Evolutionary conservation across 2,113 vertebrate species (phyloP), one percentile per base, ranked within the genome.

Genomic region (Ahaetulla prasina): DNA sequence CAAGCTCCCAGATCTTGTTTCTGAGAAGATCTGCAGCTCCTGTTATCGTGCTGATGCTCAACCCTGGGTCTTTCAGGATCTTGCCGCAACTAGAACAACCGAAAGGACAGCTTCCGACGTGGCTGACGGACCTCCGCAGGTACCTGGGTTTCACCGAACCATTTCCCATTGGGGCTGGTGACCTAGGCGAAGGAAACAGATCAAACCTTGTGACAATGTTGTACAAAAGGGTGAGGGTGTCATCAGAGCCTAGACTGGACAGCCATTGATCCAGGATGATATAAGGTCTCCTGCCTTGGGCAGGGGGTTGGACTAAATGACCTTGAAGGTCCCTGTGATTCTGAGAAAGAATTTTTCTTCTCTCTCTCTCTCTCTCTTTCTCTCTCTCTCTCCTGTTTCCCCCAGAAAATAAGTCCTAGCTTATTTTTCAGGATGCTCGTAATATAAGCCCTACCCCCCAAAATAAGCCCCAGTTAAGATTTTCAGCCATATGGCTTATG

Each of bases 121-220:
- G 97, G 68, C 97, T 96, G 0, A 98, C 97, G 0, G 97, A 63
- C 52, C 95, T 96, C 95, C 98, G 98, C 94, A 98, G 95, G 2
- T 98, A 98, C 95, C 98, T 99, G 52, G 98, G 98, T 95, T 99
- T 99, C 96, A 98, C 96, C 0, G 98, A 98, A 18, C 98, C 97
- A 23, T 99, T 99, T 95, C 99, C 98, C 99, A 99, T 99, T 91
- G 94, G 97, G 84, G 91, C 95, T 74, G 88, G 89, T 88, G 74
- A 94, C 92, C 97, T 98, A 92, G 27, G 63, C 30, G 47, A 93
- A 52, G 92, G 91, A 60, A 23, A 90, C 22, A 85, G 74, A 60
- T 50, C 45, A 89, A 50, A 74, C 5, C 27, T 25, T 50, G 53
- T 35, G 30, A 12, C 74, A 22, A 3, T 9, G 35, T 80, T 43